Percentiles rank a stretch among this genome's conserved stretches.
Evolutionary conservation across 2,797 vertebrate genomes (phyloP).

Genomic region (Eulemur coronatus): DNA sequence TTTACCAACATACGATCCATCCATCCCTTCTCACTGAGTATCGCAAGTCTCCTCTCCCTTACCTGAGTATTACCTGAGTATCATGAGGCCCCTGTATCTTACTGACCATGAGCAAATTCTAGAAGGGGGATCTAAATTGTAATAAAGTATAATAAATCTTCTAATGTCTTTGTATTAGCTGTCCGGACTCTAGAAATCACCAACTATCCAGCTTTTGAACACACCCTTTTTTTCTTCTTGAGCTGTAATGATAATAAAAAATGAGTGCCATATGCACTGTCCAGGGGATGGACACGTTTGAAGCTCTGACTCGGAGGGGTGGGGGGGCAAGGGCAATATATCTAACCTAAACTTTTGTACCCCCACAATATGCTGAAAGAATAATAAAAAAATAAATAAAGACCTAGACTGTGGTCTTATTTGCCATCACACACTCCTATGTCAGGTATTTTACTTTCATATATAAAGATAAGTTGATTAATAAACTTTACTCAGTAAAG

Average conservation of each 20-base stretch:
- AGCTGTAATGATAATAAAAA: background rate
- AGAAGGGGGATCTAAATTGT: rapidly evolving
- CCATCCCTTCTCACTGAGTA: background rate
- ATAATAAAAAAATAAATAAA: background rate
- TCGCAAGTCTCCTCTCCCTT: background rate
- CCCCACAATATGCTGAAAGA: too few species aligned
- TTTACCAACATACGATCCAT: background rate
- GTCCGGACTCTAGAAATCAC: background rate
- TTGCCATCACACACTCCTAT: background rate
- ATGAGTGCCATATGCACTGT: too few species aligned
- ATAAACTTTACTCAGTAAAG: background rate
- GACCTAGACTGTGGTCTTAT: background rate
- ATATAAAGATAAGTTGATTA: background rate
- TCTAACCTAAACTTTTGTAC: too few species aligned
- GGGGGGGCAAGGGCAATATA: too few species aligned
- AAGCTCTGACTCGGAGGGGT: too few species aligned
- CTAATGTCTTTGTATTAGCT: background rate
- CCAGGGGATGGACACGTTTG: too few species aligned
- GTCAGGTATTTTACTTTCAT: background rate
- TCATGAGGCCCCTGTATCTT: rapidly evolving
- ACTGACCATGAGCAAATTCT: background rate
- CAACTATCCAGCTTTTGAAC: background rate
- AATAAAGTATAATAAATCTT: background rate
- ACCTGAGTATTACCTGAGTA: background rate
- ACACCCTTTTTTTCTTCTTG: background rate